These are phyloP conservation scores for Mermis nigrescens DNA, from an alignment of 2,888 invertebrate genomes.

Conservation along the genomic window DNA sequence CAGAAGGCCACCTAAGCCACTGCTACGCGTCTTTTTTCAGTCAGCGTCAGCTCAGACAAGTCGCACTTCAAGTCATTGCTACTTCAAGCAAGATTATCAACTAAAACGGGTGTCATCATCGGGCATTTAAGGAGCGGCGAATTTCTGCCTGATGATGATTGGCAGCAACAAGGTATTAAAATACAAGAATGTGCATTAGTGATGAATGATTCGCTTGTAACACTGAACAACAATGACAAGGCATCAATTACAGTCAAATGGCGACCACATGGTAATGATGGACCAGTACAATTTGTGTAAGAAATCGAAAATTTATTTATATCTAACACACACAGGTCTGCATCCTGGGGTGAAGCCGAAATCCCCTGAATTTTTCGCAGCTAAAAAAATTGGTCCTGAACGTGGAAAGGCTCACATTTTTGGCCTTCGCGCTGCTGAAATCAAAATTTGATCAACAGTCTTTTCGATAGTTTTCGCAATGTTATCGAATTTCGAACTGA, in stretches of 20 bases:
- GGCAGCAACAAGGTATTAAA: not conserved
- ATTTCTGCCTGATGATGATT: slow-evolving; percentile 1
- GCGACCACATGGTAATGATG: slow-evolving; percentile 1
- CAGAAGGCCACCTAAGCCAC: too few relatives aligned
- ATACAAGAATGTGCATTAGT: slow-evolving; percentile 8
- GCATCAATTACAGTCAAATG: slow-evolving; percentile 1
- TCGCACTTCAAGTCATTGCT: not conserved
- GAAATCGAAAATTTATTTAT: too few relatives aligned
- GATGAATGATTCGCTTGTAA: slow-evolving; percentile 9
- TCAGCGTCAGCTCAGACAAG: not conserved
- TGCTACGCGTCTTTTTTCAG: slow-evolving; percentile 8
- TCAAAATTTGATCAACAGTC: too few relatives aligned
- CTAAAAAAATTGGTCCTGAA: too few relatives aligned
- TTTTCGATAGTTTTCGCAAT: too few relatives aligned
- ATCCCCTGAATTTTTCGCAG: too few relatives aligned
- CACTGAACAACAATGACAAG: not conserved
- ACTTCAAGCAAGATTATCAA: slow-evolving; percentile 10
- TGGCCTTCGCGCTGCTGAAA: too few relatives aligned
- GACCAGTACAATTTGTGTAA: slow-evolving; percentile 11
- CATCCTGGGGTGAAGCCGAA: too few relatives aligned
- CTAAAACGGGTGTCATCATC: slow-evolving; percentile 9
- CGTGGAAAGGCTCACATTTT: too few relatives aligned
- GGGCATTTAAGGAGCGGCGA: slow-evolving; percentile 11
- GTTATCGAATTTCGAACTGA: too few relatives aligned
- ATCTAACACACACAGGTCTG: too few relatives aligned